Conservation (phyloP, 1,140 invertebrate genomes). For the Holotrichia oblita region DNA sequence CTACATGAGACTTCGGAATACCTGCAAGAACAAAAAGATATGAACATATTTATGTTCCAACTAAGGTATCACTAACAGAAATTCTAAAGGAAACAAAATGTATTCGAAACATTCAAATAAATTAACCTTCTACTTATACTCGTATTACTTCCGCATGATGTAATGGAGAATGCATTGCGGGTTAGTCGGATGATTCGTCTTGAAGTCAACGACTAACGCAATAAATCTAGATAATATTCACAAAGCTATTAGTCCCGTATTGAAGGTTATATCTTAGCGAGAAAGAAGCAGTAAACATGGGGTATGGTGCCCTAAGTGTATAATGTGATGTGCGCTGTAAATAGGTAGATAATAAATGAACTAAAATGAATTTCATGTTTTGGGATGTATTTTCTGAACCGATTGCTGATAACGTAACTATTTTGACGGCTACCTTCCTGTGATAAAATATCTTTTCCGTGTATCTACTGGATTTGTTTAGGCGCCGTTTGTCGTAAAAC, state of each 20-base stretch:
- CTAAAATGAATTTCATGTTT: conserved; percentile 21
- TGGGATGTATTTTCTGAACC: neutral
- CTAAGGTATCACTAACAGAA: conserved; percentile 28
- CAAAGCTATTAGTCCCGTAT: conserved; percentile 24
- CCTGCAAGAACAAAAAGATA: neutral
- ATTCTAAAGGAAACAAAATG: conserved; percentile 9
- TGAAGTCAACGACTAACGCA: neutral
- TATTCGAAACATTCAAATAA: conserved; percentile 31
- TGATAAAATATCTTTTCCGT: neutral
- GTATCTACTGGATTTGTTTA: conserved; percentile 13
- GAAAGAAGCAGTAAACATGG: neutral
- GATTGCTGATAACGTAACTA: neutral
- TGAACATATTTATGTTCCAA: neutral
- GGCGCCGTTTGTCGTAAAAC: neutral
- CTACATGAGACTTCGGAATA: neutral
- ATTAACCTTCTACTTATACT: conserved; percentile 7
- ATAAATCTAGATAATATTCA: conserved; percentile 29
- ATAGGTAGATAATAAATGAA: conserved; percentile 16
- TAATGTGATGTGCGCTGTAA: neutral
- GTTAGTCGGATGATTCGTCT: neutral
- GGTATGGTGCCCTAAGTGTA: neutral
- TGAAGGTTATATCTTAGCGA: neutral
- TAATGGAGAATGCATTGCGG: neutral
- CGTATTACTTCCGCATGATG: conserved; percentile 21
- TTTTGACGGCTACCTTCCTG: conserved; percentile 5